These are phyloP conservation scores for Palaemon carinicauda DNA, from an alignment of 1,140 invertebrate species.

Conservation along the genomic window DNA sequence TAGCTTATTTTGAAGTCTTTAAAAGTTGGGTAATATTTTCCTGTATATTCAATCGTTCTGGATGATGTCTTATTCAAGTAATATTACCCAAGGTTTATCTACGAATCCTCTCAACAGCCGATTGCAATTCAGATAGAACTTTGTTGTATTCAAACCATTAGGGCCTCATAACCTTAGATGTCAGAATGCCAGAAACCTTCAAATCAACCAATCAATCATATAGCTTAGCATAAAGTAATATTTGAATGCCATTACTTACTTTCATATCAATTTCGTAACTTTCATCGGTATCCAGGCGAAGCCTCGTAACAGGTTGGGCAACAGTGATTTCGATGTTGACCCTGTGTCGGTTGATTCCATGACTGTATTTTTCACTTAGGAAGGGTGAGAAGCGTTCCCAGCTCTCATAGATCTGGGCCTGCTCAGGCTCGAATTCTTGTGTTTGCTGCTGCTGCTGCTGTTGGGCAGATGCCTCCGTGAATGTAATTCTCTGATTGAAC, in stretches of 20 bases:
- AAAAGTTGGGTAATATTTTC: too few relatives aligned
- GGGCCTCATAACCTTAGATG: not conserved
- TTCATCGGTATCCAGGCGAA: constrained; percentile 40
- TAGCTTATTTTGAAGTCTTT: too few relatives aligned
- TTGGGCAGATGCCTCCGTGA: not conserved
- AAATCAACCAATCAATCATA: too few relatives aligned
- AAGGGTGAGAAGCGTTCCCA: constrained; percentile 13
- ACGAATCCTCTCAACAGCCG: too few relatives aligned
- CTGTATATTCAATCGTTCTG: too few relatives aligned
- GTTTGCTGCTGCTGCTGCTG: constrained; percentile 9
- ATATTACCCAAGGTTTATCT: too few relatives aligned
- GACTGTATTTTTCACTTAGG: not conserved
- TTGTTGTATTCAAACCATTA: not conserved
- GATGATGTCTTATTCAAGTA: too few relatives aligned
- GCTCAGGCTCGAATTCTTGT: not conserved
- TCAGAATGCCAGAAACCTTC: too few relatives aligned
- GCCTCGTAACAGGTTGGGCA: not conserved
- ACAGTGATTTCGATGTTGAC: constrained; percentile 43
- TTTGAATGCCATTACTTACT: not conserved
- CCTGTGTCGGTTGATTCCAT: not conserved
- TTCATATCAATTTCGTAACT: constrained; percentile 33
- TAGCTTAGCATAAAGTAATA: not conserved
- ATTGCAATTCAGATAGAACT: too few relatives aligned
- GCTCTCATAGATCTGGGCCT: not conserved
- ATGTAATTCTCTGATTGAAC: too few relatives aligned